A percentile compares a stretch with the other conserved stretches of the same genome.
These are phyloP conservation scores for Drosophila limbata DNA, from an alignment of 2,888 invertebrate genomes.

Conservation along the genomic window DNA sequence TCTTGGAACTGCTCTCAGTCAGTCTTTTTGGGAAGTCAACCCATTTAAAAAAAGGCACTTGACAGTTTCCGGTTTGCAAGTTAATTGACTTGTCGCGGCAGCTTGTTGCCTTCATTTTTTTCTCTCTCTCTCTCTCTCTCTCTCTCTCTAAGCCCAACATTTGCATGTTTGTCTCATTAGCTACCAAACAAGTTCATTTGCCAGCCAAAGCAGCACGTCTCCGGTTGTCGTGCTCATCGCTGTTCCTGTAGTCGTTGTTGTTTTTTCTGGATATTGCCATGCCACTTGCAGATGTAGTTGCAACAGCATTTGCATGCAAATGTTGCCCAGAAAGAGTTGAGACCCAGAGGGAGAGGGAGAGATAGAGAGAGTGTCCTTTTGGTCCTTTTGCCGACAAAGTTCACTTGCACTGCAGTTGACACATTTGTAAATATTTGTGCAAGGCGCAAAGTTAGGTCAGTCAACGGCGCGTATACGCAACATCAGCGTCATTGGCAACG, in stretches of 20 bases:
- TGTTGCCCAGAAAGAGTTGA: conserved; percentile 45
- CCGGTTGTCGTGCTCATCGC: conserved; percentile 19
- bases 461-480: conserved; percentile 45
- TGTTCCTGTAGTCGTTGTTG: background rate
- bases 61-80: conserved; percentile 48
- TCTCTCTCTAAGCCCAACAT: conserved; percentile 26
- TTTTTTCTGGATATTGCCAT: conserved; percentile 40
- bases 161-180: conserved; percentile 76
- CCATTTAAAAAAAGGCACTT: conserved; percentile 11
- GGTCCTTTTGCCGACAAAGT: conserved; percentile 44
- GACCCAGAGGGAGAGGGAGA: background rate
- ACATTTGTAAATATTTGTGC: conserved; percentile 58
- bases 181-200: conserved; percentile 76
- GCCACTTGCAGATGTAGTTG: conserved; percentile 52
- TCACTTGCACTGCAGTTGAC: conserved; percentile 47
- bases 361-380: conserved; percentile 20
- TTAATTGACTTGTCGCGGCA: conserved; percentile 54
- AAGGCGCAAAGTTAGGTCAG: conserved; percentile 33
- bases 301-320: conserved; percentile 68
- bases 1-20: background rate
- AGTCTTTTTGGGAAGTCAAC: conserved; percentile 8
- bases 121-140: background rate
- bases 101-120: background rate
- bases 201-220: conserved; percentile 55
- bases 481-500: background rate